phyloP scores from a whole-genome alignment of 2,113 vertebrate genomes.

The Lipotes vexillifer region DNA sequence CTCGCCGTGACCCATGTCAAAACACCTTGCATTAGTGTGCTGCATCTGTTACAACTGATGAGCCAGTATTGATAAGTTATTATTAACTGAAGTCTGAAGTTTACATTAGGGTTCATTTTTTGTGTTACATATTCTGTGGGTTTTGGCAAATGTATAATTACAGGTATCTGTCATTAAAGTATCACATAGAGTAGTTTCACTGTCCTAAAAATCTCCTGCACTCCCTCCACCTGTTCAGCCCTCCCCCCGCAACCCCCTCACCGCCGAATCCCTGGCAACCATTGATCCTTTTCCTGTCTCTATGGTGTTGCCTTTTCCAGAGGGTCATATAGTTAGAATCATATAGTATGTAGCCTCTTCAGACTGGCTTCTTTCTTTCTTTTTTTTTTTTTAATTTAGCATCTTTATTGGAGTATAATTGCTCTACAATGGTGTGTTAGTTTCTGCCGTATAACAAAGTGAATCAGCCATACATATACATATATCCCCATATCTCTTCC shows the following conservation, averaged over 20 bases:
- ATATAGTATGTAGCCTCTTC: background rate
- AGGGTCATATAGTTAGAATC: background rate
- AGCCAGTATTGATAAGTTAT: background rate
- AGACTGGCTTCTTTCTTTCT: background rate
- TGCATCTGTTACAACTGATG: background rate
- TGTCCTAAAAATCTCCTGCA: background rate
- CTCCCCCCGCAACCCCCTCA: too few species aligned
- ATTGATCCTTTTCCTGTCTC: background rate
- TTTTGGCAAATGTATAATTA: background rate
- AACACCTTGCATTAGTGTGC: background rate
- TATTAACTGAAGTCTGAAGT: background rate
- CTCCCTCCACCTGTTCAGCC: background rate
- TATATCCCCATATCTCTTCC: too few species aligned
- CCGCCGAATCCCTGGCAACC: fast-evolving
- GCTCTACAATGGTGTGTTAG: too few species aligned
- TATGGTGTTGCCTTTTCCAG: background rate
- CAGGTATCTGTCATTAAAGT: background rate
- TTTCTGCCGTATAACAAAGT: too few species aligned
- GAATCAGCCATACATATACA: too few species aligned
- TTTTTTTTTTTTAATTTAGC: too few species aligned
- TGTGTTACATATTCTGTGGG: background rate
- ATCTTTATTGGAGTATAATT: too few species aligned
- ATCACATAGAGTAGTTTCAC: background rate
- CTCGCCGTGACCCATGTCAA: background rate
- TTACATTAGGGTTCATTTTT: background rate